Evolutionary conservation across 2,113 vertebrate genomes (phyloP).

Genomic region (Argyrosomus japonicus): DNA sequence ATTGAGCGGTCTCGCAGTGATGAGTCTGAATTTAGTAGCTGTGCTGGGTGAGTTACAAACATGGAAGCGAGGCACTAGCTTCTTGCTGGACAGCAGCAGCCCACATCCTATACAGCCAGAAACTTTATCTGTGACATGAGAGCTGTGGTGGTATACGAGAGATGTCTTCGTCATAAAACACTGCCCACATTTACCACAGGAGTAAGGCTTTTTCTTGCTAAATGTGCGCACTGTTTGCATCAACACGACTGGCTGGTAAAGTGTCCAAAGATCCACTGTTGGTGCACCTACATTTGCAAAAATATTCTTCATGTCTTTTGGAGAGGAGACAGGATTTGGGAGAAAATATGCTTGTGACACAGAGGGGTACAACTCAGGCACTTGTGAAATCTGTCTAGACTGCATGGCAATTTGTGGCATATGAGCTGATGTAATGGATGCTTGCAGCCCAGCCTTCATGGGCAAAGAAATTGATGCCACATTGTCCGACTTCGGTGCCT

Average conservation of each 20-base stretch:
- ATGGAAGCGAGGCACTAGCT: constrained; percentile 73
- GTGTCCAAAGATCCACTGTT: constrained; percentile 78
- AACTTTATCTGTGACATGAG: constrained; percentile 69
- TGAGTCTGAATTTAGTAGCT: constrained; percentile 61
- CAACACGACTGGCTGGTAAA: constrained; percentile 80
- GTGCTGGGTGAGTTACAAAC: constrained; percentile 57
- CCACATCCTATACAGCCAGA: constrained; percentile 79
- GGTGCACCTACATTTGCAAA: constrained; percentile 63
- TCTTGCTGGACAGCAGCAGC: constrained; percentile 75
- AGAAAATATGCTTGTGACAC: constrained; percentile 7
- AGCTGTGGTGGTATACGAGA: constrained; percentile 68
- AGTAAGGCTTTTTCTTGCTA: constrained; percentile 53
- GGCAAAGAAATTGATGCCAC: constrained; percentile 22
- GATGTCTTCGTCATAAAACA: constrained; percentile 56
- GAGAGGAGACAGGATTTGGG: constrained; percentile 1
- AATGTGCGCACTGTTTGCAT: constrained; percentile 47
- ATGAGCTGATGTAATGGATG: constrained; percentile 16
- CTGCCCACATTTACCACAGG: constrained; percentile 74
- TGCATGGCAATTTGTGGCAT: neutral
- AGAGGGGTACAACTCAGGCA: constrained; percentile 42
- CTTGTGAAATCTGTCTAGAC: constrained; percentile 38
- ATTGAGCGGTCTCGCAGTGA: constrained; percentile 60
- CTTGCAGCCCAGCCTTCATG: neutral
- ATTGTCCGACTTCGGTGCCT: neutral
- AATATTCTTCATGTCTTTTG: constrained; percentile 33